Evolutionary conservation across 2,888 invertebrate species (phyloP), one percentile per base, ranked within the genome.

Genomic region (Siphlonurus alternatus): DNA sequence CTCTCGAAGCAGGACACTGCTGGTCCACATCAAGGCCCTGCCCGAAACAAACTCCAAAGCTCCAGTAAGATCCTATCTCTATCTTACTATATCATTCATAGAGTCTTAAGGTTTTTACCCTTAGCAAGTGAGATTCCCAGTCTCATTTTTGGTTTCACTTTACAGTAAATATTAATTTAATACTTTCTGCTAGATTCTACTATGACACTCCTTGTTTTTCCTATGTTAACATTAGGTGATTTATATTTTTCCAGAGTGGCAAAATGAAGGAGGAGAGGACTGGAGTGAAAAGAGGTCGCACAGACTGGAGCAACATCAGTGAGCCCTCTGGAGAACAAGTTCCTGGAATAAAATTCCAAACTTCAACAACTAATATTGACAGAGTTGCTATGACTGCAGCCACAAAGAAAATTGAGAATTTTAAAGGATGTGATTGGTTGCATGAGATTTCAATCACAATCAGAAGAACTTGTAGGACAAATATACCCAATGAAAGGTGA

Each of bases 371-470:
- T 15, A 38, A 38, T 38, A 38, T 38, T 38, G 38, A 38, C 15
- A 38, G 38, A 38, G 38, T 38, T 10, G 38, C 38, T 15, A 38
- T 38, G 38, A 38, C 38, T 10, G 38, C 38, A 38, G 15, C 38
- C 15, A 10, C 38, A 10, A 56, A 56, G 56, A 22, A 56, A 56
- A 70, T 75, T 65, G 76, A 77, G 59, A 73, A 71, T 56, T 70
- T 74, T 38, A 72, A 73, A 70, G 94, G 94, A 62, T 94, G 94
- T 76, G 94, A 95, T 76, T 92, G 92, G 85, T 78, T 95, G 66
- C 91, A 93, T 72, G 94, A 95, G 77, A 83, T 95, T 65, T 93
- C 93, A 15, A 83, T 95, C 68, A 92, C 91, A 0, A 85, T 94
- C 20, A 83, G 93, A 66, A 86, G 87, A 63, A 84, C 87, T 61